phyloP scores from a whole-genome alignment of 2,888 invertebrate species.

The Noctuana brunneofusca region DNA sequence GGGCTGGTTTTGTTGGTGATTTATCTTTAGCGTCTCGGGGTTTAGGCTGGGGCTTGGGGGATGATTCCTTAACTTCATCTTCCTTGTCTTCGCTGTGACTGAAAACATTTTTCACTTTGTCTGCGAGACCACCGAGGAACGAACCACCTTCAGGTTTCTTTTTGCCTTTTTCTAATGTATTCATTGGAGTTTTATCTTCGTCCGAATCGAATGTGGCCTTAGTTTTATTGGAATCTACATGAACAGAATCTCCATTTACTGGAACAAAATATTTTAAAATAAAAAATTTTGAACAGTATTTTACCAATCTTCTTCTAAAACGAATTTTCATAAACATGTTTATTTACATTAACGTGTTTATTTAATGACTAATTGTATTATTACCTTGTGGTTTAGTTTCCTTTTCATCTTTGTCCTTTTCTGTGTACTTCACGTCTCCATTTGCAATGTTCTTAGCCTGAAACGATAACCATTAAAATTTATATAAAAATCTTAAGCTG shows the following conservation, averaged over 20 bases:
- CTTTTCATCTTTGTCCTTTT: slow-evolving; percentile 54
- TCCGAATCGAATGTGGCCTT: slow-evolving; percentile 82
- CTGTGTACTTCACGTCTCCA: slow-evolving; percentile 68
- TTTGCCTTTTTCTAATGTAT: slow-evolving; percentile 77
- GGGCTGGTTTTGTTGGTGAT: slow-evolving; percentile 71
- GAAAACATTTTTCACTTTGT: slow-evolving; percentile 71
- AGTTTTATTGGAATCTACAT: slow-evolving; percentile 78
- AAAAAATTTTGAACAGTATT: not conserved
- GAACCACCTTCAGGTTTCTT: slow-evolving; percentile 73
- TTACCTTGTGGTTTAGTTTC: slow-evolving; percentile 68
- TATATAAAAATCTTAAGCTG: no score
- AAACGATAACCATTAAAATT: not conserved
- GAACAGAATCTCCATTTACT: slow-evolving; percentile 75
- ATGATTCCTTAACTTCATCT: slow-evolving; percentile 60
- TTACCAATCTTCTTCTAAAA: not conserved
- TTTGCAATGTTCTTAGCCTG: slow-evolving; percentile 72
- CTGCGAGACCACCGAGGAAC: slow-evolving; percentile 71
- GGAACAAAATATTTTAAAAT: slow-evolving; percentile 39
- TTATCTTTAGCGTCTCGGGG: slow-evolving; percentile 59
- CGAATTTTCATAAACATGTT: not conserved
- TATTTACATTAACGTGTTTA: no score
- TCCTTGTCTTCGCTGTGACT: slow-evolving; percentile 67
- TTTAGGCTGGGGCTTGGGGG: slow-evolving; percentile 64
- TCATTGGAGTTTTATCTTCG: slow-evolving; percentile 80
- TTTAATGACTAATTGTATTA: slow-evolving; percentile 7